Evolutionary conservation across 1,140 invertebrate species (phyloP).

Genomic region (Drosophila navojoa): DNA sequence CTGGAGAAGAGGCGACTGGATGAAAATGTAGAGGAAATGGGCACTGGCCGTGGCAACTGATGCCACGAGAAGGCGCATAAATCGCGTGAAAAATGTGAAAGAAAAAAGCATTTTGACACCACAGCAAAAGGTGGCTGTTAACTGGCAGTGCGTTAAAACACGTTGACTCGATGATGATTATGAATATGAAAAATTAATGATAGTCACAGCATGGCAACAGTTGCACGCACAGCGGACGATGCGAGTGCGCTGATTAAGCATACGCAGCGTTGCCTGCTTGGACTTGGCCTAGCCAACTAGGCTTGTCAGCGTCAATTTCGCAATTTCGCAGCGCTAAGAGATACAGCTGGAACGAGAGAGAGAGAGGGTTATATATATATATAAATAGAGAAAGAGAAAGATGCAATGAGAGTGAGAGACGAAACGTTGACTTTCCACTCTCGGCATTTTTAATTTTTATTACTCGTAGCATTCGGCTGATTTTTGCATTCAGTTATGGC

Average conservation of each 20-base stretch:
- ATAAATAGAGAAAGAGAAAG: conserved; percentile 9
- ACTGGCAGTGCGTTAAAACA: conserved; percentile 56
- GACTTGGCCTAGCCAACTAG: conserved; percentile 40
- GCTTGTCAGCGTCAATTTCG: conserved; percentile 78
- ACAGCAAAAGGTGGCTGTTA: conserved; percentile 50
- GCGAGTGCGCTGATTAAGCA: conserved; percentile 74
- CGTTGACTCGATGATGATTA: conserved; percentile 78
- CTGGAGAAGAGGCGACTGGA: conserved; percentile 21
- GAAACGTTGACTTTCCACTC: conserved; percentile 56
- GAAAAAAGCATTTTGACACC: conserved; percentile 78
- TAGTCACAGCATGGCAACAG: conserved; percentile 81
- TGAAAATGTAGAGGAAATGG: conserved; percentile 32
- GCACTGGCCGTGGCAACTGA: conserved; percentile 18
- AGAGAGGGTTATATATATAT: not conserved
- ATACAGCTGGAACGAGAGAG: not conserved
- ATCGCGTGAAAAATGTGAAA: conserved; percentile 81
- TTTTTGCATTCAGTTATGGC: conserved; percentile 76
- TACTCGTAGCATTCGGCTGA: conserved; percentile 67
- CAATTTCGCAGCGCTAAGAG: conserved; percentile 56
- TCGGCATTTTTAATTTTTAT: conserved; percentile 76
- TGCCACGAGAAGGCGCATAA: conserved; percentile 60
- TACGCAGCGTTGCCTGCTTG: conserved; percentile 70
- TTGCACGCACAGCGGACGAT: conserved; percentile 71
- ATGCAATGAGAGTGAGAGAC: not conserved
- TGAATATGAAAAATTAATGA: conserved; percentile 82